Percentiles rank a stretch among this genome's conserved stretches.
Conservation (phyloP, 2,113 vertebrate species). For the Dipodomys ordii region DNA sequence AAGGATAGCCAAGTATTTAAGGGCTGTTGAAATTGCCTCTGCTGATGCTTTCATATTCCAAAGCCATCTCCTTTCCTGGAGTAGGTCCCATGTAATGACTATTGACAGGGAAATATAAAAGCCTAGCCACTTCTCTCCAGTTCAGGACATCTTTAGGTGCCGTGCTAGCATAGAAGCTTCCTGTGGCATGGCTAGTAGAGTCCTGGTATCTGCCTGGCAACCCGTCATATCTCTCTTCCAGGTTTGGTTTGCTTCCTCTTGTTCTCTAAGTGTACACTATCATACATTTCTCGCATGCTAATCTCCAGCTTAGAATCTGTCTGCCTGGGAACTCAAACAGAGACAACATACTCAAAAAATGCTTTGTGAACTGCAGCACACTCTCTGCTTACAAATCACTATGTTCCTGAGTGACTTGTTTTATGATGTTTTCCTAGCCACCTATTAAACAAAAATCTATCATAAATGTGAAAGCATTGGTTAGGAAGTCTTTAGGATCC, state of each 20-base stretch:
- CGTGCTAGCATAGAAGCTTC: rapidly evolving
- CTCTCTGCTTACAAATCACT: not conserved
- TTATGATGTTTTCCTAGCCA: conserved; percentile 8
- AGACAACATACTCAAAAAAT: not conserved
- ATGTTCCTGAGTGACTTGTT: not conserved
- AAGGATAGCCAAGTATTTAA: not conserved
- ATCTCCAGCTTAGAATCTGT: not conserved
- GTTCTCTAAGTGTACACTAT: rapidly evolving
- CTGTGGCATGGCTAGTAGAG: rapidly evolving
- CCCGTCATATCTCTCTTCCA: rapidly evolving
- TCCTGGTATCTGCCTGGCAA: rapidly evolving
- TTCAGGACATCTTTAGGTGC: not conserved
- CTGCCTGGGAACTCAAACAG: not conserved
- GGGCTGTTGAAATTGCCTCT: not conserved
- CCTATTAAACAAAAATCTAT: not conserved
- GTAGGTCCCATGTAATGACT: not conserved
- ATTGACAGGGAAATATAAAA: not conserved
- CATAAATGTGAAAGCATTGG: not conserved
- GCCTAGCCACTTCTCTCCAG: not conserved
- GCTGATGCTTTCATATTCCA: not conserved
- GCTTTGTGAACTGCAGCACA: not conserved
- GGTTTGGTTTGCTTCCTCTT: not conserved
- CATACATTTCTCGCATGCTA: not conserved
- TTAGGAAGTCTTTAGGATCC: not conserved
- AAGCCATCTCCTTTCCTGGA: rapidly evolving